Base-by-base conservation (phyloP, 2,797 vertebrate species). In the Anas bernieri region DNA sequence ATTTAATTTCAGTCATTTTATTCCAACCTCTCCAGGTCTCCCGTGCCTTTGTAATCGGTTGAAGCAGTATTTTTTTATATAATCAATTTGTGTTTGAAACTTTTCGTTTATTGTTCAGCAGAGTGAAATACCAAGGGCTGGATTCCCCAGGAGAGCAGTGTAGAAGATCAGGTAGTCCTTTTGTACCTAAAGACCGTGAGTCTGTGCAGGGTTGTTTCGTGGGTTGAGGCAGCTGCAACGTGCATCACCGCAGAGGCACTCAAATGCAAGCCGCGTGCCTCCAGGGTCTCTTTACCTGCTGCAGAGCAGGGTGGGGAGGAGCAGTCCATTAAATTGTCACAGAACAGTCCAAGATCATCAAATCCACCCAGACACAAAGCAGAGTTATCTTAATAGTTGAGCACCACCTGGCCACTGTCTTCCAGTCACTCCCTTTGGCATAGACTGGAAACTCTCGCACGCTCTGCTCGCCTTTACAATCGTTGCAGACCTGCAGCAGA, bases 101-200 rank as follows among this genome's bases (percentile, higher is more conserved):
- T 83, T 73, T 68, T 48, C 14, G 14, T 73, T 80, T 91, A 33
- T 54, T 83, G 52, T 70, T 93, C 85, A 90, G 67, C 69, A 59
- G 17, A 84, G n/a, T 86, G 83, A 82, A 95, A 74, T 63, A 7
- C 3, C 14, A 28, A 50, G 30, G 72, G 48, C n/a, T 82, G 55
- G 15, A 59, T 88, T 88, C 76, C 69, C 52, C 59, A 41, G 74
- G 86, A 92, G 46, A 86, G 79, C 30, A 73, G 39, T 55, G 23
- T 59, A 46, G 67, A 82, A 86, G 69, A 80, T 73, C 50, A 82
- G 45, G 43, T 76, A 63, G 35, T 61, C 28, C 41, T 56, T 87
- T 81, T 58, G 73, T 63, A 33, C 86, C 43, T 58, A 18, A 25
- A 41, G n/a, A 56, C 15, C 12, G 31, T 1, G 2, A 67, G 63